Evolutionary conservation across 1,140 invertebrate genomes (phyloP).

Genomic region (Tetranychus cinnabarinus): DNA sequence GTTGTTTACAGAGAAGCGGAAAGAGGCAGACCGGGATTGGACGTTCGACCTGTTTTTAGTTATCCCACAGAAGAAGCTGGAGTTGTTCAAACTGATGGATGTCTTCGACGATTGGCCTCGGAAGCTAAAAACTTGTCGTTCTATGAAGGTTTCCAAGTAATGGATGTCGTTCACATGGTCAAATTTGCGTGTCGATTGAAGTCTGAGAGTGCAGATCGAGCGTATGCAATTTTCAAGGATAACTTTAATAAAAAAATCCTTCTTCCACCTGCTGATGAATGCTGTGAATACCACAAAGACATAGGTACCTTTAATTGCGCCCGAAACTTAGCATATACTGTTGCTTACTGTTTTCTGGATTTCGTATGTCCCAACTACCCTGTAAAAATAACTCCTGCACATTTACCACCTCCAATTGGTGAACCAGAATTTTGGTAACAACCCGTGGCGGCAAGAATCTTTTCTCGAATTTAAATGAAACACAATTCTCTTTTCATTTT

Average conservation of each 20-base stretch:
- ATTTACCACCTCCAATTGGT: no score
- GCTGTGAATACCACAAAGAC: not conserved
- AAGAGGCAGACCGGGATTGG: not conserved
- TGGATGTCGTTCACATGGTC: not conserved
- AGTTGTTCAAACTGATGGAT: not conserved
- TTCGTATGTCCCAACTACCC: not conserved
- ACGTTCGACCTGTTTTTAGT: not conserved
- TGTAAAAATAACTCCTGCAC: no score
- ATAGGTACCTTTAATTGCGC: not conserved
- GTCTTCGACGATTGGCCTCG: not conserved
- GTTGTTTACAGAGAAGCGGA: not conserved
- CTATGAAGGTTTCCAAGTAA: not conserved
- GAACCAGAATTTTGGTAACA: no score
- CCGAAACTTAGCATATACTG: not conserved
- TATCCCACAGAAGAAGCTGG: not conserved
- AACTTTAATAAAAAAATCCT: not conserved
- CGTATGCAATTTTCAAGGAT: not conserved
- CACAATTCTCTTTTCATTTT: no score
- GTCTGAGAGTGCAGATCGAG: not conserved
- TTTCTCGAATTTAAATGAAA: no score
- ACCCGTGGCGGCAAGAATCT: no score
- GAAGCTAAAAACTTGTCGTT: not conserved
- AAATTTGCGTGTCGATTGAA: not conserved
- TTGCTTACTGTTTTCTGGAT: not conserved
- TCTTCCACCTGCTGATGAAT: not conserved